Base-by-base conservation (phyloP, 2,797 vertebrate species). In the Atherinosoma microstoma region DNA sequence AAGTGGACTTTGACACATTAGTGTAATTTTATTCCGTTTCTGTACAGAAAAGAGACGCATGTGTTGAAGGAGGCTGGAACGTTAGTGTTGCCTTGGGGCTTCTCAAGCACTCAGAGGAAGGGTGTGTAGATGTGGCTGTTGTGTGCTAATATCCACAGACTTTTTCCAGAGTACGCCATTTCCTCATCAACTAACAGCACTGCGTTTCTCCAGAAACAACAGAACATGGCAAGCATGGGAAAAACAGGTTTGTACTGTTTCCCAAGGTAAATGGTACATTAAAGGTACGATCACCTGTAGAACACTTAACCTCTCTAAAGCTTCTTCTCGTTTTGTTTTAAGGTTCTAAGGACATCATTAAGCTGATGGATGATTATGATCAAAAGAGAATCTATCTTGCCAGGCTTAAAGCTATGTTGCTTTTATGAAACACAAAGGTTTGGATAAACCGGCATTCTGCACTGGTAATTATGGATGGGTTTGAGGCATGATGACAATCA, bases 201-300 rank as follows among this genome's bases (percentile, higher is more conserved):
- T 38, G 22, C 29, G 36, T 11, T 57, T 7, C 34, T 36, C 3
- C 59, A 62, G 45, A 75, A 58, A 53, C 51, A 35, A 58, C 24
- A 5, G 12, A 6, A 54, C 16, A 15, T 53, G 34, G 40, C 0
- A 47, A 20, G 0, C 56, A 30, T 70, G 18, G 42, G 32, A 36
- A 53, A 60, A 64, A 82, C 66, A 73, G 1, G 54, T 70, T 53
- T 51, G 70, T 58, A 58, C 70, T 76, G 60, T 66, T 73, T 61
- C 29, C 4, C 18, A 18, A 15, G 13, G 51, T 67, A 67, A 42
- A 56, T 12, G 15, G 29, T n/a, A 29, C 8, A 22, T 18, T 15
- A 58, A 49, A 27, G n/a, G 15, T 62, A 42, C 64, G 56, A 6
- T 69, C 16, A 67, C 59, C 60, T 47, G 22, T 2, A n/a, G 40